Conservation (phyloP, 2,797 vertebrate genomes). For the Pipistrellus nathusii region DNA sequence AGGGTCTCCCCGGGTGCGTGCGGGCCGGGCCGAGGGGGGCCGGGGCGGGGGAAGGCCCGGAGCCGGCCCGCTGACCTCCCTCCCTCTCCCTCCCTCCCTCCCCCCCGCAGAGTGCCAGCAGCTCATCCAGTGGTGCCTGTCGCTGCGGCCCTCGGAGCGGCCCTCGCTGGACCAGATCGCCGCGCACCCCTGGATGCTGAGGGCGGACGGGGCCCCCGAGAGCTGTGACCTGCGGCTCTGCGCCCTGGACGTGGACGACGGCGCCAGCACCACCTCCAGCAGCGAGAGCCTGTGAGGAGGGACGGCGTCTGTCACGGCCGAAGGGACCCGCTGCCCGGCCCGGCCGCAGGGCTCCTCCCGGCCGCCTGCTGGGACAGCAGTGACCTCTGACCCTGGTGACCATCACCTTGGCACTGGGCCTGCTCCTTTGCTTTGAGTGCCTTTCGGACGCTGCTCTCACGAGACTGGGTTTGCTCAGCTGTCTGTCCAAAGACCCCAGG, state of each 20-base stretch:
- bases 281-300: conserved; percentile 92
- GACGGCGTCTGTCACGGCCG: not conserved
- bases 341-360: not conserved
- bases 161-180: conserved; percentile 98
- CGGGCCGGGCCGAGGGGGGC: no score
- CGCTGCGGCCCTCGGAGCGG: conserved; percentile 96
- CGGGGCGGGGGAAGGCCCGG: rapidly evolving
- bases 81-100: no score
- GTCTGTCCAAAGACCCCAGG: conserved; percentile 89
- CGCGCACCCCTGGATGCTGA: conserved; percentile 96
- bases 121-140: conserved; percentile 98
- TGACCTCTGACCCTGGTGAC: conserved; percentile 92
- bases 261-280: conserved; percentile 98
- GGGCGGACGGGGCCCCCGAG: conserved; percentile 89
- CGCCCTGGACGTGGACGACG: conserved; percentile 92
- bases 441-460: conserved; percentile 98
- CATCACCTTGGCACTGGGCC: conserved; percentile 94
- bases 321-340: not conserved
- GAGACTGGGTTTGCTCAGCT: conserved; percentile 90
- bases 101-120: conserved; percentile 95
- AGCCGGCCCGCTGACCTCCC: not conserved
- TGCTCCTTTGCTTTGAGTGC: conserved; percentile 98
- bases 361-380: conserved; percentile 88
- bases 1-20: conserved; percentile 94
- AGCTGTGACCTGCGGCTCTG: conserved; percentile 94